Evolutionary conservation across 2,888 invertebrate genomes (phyloP).

Genomic region (Pseudococcus viburni): DNA sequence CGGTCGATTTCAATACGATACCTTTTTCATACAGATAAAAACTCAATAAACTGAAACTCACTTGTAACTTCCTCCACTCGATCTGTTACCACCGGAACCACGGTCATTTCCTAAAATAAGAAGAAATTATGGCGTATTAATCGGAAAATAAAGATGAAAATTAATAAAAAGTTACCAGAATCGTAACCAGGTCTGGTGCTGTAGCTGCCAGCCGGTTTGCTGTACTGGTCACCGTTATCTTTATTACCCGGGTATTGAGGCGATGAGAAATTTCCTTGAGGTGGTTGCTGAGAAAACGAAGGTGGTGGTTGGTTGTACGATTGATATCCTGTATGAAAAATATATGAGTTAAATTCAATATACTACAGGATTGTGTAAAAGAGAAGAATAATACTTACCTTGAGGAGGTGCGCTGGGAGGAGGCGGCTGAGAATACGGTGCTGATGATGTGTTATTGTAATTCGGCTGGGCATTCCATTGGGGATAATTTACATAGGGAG

Average conservation of each 20-base stretch:
- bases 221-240: slow-evolving; percentile 56
- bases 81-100: slow-evolving; percentile 57
- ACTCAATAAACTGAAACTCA: slow-evolving; percentile 23
- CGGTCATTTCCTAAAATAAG: slow-evolving; percentile 55
- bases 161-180: slow-evolving; percentile 12
- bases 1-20: not conserved
- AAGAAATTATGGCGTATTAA: not conserved
- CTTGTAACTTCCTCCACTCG: slow-evolving; percentile 63
- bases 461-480: slow-evolving; percentile 62
- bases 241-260: slow-evolving; percentile 39
- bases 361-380: not conserved
- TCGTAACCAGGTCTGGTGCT: slow-evolving; percentile 37
- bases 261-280: slow-evolving; percentile 44
- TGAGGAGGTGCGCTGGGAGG: slow-evolving; percentile 48
- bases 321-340: slow-evolving; percentile 37
- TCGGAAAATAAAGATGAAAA: not conserved
- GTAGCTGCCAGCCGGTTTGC: slow-evolving; percentile 42
- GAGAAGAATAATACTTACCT: not conserved
- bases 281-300: slow-evolving; percentile 56
- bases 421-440: slow-evolving; percentile 61
- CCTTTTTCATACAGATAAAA: not conserved
- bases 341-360: not conserved
- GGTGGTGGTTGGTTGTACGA: slow-evolving; percentile 62
- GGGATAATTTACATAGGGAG: slow-evolving; percentile 57
- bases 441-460: slow-evolving; percentile 47